phyloP scores from a whole-genome alignment of 2,113 vertebrate genomes.

The Vanacampus margaritifer region DNA sequence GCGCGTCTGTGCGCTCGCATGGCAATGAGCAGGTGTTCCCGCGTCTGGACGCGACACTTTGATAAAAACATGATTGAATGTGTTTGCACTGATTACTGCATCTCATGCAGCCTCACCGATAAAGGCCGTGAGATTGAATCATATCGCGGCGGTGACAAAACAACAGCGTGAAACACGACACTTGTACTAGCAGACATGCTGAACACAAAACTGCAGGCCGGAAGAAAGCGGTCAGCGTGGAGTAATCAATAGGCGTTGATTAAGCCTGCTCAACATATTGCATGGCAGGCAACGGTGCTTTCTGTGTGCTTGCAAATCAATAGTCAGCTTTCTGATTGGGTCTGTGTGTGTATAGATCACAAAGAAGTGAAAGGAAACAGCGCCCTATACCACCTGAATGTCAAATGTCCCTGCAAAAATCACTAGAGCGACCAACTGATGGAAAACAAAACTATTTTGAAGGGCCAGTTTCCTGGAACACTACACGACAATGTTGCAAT shows the following conservation, averaged over 20 bases:
- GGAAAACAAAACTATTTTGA: constrained; percentile 32
- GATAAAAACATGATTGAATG: constrained; percentile 25
- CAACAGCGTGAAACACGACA: constrained; percentile 8
- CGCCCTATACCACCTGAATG: constrained; percentile 34
- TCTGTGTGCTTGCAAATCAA: constrained; percentile 54
- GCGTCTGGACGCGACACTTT: not conserved
- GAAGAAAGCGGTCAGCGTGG: constrained; percentile 40
- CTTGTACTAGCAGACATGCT: constrained; percentile 10
- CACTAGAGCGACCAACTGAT: constrained; percentile 25
- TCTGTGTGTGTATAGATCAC: constrained; percentile 40
- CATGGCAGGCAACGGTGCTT: constrained; percentile 47
- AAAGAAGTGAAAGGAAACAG: constrained; percentile 51
- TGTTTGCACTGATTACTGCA: constrained; percentile 49
- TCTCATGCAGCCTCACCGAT: constrained; percentile 43
- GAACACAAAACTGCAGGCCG: constrained; percentile 34
- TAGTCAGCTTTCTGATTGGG: constrained; percentile 54
- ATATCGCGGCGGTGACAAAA: not conserved
- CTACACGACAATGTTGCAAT: constrained; percentile 16
- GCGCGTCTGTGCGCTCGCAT: constrained; percentile 67
- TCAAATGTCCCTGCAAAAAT: constrained; percentile 44
- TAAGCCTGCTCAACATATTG: constrained; percentile 59
- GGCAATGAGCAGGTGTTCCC: constrained; percentile 66
- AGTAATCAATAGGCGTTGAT: constrained; percentile 68
- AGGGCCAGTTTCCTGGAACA: constrained; percentile 25
- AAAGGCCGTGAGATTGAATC: constrained; percentile 31